Conservation (phyloP, 2,888 invertebrate genomes). For the Limnephilus marmoratus region DNA sequence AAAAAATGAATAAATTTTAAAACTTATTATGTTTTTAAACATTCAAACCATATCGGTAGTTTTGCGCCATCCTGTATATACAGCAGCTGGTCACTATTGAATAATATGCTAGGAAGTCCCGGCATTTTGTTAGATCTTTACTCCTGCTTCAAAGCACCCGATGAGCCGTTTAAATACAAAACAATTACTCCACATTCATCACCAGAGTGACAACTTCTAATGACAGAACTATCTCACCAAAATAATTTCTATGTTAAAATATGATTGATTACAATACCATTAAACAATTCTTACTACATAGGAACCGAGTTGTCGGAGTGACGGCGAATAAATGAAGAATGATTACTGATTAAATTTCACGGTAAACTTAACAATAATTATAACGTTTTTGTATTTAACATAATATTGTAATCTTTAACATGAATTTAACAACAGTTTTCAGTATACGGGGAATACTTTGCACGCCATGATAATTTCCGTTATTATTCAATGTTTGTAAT, state of each 20-base stretch:
- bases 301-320: not conserved
- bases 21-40: too few species aligned
- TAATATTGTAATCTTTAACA: not conserved
- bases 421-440: not conserved
- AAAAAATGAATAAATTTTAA: too few species aligned
- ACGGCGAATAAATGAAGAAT: not conserved
- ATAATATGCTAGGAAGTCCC: too few species aligned
- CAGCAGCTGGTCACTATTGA: too few species aligned
- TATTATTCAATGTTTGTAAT: not conserved
- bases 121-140: too few species aligned
- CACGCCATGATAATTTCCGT: not conserved
- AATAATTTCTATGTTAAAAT: not conserved
- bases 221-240: not conserved
- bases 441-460: not conserved
- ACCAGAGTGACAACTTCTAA: not conserved
- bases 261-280: not conserved
- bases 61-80: too few species aligned
- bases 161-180: not conserved
- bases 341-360: not conserved
- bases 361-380: not conserved
- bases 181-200: not conserved
- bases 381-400: not conserved
- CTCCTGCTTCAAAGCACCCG: too few species aligned
- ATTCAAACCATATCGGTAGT: too few species aligned
- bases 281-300: not conserved